Conservation (phyloP, 1,140 invertebrate species). For the Probaryconus sp. region DNA sequence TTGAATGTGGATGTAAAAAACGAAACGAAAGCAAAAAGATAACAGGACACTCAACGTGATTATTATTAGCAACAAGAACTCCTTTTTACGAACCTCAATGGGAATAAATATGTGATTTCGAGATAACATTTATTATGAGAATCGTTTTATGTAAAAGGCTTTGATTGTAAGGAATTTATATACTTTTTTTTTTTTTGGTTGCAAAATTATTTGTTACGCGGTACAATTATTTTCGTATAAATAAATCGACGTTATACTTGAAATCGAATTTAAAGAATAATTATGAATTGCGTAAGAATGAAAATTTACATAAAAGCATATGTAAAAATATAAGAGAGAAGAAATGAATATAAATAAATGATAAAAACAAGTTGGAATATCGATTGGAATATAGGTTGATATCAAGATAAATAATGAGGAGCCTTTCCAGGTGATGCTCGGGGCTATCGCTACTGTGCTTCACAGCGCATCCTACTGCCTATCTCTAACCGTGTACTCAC, state of each 20-base stretch:
- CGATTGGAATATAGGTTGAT: slow-evolving; percentile 77
- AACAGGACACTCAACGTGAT: slow-evolving; percentile 37
- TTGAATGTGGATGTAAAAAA: slow-evolving; percentile 49
- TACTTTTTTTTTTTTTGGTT: slow-evolving; percentile 38
- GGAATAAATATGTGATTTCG: slow-evolving; percentile 42
- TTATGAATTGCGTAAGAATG: too few species aligned
- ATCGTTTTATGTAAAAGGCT: background rate
- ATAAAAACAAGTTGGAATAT: slow-evolving; percentile 39
- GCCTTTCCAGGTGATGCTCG: slow-evolving; percentile 73
- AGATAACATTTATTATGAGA: slow-evolving; percentile 29
- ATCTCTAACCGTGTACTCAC: slow-evolving; percentile 19
- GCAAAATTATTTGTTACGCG: too few species aligned
- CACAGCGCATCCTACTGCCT: slow-evolving; percentile 28
- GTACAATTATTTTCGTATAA: too few species aligned
- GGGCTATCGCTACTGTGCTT: slow-evolving; percentile 74
- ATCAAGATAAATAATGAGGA: slow-evolving; percentile 77
- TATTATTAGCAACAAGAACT: slow-evolving; percentile 49
- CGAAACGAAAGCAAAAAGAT: slow-evolving; percentile 26
- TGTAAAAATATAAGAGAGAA: background rate
- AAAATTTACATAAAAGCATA: too few species aligned
- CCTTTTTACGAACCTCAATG: slow-evolving; percentile 19
- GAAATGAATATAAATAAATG: background rate
- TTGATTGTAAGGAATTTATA: slow-evolving; percentile 13
- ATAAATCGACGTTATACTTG: too few species aligned
- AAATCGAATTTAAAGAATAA: too few species aligned